Conservation (phyloP, 1,140 invertebrate genomes). For the Maniola jurtina region DNA sequence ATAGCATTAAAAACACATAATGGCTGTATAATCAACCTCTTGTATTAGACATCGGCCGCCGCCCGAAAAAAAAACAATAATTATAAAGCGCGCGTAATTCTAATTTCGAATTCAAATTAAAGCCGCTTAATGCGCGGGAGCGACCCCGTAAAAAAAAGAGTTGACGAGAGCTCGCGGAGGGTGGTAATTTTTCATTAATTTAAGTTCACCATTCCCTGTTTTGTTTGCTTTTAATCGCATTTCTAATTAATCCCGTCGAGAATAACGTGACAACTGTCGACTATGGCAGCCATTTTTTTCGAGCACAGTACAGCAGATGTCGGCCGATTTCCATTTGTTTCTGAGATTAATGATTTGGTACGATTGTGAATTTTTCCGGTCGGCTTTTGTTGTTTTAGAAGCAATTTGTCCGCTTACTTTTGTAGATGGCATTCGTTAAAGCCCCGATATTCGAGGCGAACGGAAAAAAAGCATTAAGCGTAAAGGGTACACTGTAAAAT, state of each 20-base stretch:
- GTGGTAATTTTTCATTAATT: slow-evolving; percentile 80
- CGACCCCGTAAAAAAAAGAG: slow-evolving; percentile 77
- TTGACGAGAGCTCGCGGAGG: slow-evolving; percentile 76
- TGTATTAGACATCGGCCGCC: slow-evolving; percentile 66
- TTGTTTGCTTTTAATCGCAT: slow-evolving; percentile 79
- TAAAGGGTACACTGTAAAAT: slow-evolving; percentile 41
- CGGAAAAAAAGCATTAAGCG: slow-evolving; percentile 49
- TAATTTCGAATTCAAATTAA: slow-evolving; percentile 79
- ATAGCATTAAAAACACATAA: slow-evolving; percentile 34
- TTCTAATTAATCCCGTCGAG: slow-evolving; percentile 79
- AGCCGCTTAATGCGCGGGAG: slow-evolving; percentile 78
- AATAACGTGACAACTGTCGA: slow-evolving; percentile 79
- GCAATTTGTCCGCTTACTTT: slow-evolving; percentile 78
- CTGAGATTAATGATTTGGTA: slow-evolving; percentile 78
- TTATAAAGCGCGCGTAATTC: slow-evolving; percentile 78
- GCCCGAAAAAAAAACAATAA: slow-evolving; percentile 73
- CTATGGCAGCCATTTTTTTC: slow-evolving; percentile 76
- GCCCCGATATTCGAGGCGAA: slow-evolving; percentile 63
- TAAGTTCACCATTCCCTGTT: slow-evolving; percentile 79
- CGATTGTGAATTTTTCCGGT: slow-evolving; percentile 79
- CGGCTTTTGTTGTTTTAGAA: slow-evolving; percentile 79
- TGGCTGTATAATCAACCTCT: slow-evolving; percentile 54
- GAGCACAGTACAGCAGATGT: slow-evolving; percentile 74
- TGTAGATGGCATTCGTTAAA: slow-evolving; percentile 74
- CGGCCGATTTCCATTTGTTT: slow-evolving; percentile 79